These are phyloP conservation scores for Coecobrya sp. DNA, from an alignment of 2,888 invertebrate genomes.

Conservation along the genomic window DNA sequence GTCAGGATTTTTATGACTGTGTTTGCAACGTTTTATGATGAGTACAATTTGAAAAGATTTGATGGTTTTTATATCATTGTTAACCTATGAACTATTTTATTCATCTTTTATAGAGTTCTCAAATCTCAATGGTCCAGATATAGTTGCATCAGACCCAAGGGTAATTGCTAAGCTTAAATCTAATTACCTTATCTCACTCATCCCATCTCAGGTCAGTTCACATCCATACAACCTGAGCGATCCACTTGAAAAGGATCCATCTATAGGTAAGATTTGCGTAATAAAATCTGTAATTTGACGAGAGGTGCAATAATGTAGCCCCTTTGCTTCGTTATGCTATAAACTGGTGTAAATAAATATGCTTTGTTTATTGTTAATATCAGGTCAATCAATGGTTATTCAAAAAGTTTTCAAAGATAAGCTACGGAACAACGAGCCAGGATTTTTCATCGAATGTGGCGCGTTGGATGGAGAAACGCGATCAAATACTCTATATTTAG, in stretches of 20 bases:
- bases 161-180: conserved; percentile 78
- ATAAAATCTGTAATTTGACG: too few species aligned
- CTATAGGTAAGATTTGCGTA: conserved; percentile 88
- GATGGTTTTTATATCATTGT: background rate
- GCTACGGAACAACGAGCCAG: conserved; percentile 84
- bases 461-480: conserved; percentile 89
- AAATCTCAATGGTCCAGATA: conserved; percentile 84
- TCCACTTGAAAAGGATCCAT: conserved; percentile 87
- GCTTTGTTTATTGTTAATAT: background rate
- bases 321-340: too few species aligned
- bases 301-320: too few species aligned
- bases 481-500: conserved; percentile 89
- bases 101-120: conserved; percentile 78
- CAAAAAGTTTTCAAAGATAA: conserved; percentile 87
- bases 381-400: conserved; percentile 87
- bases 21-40: background rate
- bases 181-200: conserved; percentile 67
- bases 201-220: conserved; percentile 46
- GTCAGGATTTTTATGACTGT: conserved; percentile 63
- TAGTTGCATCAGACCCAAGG: conserved; percentile 71
- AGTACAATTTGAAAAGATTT: too few species aligned
- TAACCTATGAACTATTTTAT: background rate
- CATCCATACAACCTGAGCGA: conserved; percentile 79
- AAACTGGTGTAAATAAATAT: too few species aligned
- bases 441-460: conserved; percentile 90